Conservation (phyloP, 1,140 invertebrate genomes). For the Venturia canescens region DNA sequence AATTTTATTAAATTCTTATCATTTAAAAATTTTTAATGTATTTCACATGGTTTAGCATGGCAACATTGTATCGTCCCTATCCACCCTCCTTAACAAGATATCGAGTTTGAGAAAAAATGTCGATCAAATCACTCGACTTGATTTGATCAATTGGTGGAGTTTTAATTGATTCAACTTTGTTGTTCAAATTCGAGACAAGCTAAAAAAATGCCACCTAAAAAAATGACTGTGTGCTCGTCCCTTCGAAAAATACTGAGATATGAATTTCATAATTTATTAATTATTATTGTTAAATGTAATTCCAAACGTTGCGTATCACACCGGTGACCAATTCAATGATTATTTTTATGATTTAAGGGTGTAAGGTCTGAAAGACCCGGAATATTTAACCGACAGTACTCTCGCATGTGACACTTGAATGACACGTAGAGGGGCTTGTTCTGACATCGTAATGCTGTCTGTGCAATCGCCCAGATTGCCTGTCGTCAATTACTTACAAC, state of each 20-base stretch:
- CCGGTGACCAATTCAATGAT: background rate
- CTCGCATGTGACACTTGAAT: slow-evolving; percentile 69
- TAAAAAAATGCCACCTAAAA: too few species aligned
- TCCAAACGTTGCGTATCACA: background rate
- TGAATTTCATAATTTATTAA: background rate
- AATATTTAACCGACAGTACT: slow-evolving; percentile 9
- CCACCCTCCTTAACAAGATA: too few species aligned
- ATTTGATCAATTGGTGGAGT: too few species aligned
- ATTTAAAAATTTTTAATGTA: too few species aligned
- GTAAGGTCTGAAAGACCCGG: background rate
- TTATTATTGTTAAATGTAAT: background rate
- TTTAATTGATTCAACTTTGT: too few species aligned
- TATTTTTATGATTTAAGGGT: background rate
- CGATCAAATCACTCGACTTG: too few species aligned
- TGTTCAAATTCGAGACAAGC: too few species aligned
- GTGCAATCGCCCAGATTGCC: slow-evolving; percentile 62
- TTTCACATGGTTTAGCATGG: too few species aligned
- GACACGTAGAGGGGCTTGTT: slow-evolving; percentile 66
- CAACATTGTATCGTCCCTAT: too few species aligned
- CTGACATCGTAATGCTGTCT: slow-evolving; percentile 61
- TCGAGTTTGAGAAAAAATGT: too few species aligned
- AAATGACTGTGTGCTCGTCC: too few species aligned
- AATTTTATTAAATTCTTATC: too few species aligned
- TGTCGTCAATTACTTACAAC: slow-evolving; percentile 63
- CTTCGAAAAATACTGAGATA: background rate